Base-by-base conservation (phyloP, 2,888 invertebrate genomes). In the Brachypterus glaber region DNA sequence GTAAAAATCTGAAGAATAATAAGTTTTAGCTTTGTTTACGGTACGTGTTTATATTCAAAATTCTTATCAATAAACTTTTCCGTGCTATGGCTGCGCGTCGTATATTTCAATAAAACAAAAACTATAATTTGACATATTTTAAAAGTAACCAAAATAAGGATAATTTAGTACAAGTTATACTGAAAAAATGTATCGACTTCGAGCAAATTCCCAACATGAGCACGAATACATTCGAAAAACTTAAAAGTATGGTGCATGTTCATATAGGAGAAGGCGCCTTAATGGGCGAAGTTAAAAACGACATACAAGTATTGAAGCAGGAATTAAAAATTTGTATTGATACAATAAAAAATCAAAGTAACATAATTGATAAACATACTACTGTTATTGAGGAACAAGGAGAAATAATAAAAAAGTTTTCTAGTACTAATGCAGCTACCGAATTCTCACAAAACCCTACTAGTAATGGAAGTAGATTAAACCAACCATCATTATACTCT, bases 391-490 rank as follows among this genome's bases (percentile, higher is more conserved):
- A 21, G 9, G 21, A 21, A 21, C 21, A 21, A 21, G 5, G 21
- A 7, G 21, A 21, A 21, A 9, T 21, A 7, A 21, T 21, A 21
- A 21, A 21, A 7, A 21, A 21, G 9, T 21, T 21, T 26, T 30
- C 5, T 4, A 29, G 14, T 38, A 13, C 31, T n/a, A 32, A n/a
- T n/a, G n/a, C n/a, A n/a, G n/a, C n/a, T n/a, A n/a, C n/a, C n/a
- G n/a, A n/a, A n/a, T n/a, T n/a, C n/a, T n/a, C n/a, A n/a, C n/a
- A n/a, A n/a, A n/a, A n/a, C n/a, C n/a, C n/a, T n/a, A n/a, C n/a
- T n/a, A 15, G 16, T 25, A 36, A 5, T 35, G 15, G 13, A 24
- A 34, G 13, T 13, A 34, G 14, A 34, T 25, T 21, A 8, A 34
- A 5, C 7, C 2, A 34, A 34, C 4, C n/a, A 21, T 21, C 13